Base-by-base conservation (phyloP, 2,888 invertebrate species). In the Chrysolina haemoptera region DNA sequence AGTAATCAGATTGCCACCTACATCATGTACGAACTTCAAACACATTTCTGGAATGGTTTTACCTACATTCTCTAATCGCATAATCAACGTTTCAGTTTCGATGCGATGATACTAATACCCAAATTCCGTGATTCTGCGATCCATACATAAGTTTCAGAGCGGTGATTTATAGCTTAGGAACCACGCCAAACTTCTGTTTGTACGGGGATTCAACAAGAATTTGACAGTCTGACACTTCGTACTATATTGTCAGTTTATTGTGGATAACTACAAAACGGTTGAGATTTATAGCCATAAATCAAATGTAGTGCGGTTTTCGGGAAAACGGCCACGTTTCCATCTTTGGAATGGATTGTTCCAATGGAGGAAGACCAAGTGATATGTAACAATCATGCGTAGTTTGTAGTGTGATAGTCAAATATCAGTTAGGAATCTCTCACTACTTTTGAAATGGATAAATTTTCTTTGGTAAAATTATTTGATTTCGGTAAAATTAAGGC, bases 141-240 rank as follows among this genome's bases (percentile, higher is more conserved):
- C 59, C 14, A n/a, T 35, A 35, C 59, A 35, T 59, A 35, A 35
- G 35, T 59, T 27, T 18, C 53, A 48, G 6, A 27, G 59, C 22
- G 16, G 10, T 35, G n/a, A 59, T 59, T 59, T 59, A 59, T 59
- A 35, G 20, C 35, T 27, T n/a, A 4, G 22, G 1, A 50, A 69
- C 43, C 69, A 69, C n/a, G 27, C 10, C 18, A 27, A 55, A 71
- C 66, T 65, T 22, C 55, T 65, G 55, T 71, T 71, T 59, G 66
- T 14, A 66, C 71, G 50, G 50, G 65, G 64, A 65, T 70, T 70
- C 41, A 62, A 50, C 63, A 43, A 62, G 71, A 65, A 65, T 59
- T 66, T 55, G 65, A 66, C 71, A 69, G 48, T 62, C 40, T 41
- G 16, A 65, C n/a, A 65, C 46, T 40, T 27, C 27, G 59, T 35